phyloP scores from a whole-genome alignment of 2,797 vertebrate species.

The Enteromius trimaculatus region DNA sequence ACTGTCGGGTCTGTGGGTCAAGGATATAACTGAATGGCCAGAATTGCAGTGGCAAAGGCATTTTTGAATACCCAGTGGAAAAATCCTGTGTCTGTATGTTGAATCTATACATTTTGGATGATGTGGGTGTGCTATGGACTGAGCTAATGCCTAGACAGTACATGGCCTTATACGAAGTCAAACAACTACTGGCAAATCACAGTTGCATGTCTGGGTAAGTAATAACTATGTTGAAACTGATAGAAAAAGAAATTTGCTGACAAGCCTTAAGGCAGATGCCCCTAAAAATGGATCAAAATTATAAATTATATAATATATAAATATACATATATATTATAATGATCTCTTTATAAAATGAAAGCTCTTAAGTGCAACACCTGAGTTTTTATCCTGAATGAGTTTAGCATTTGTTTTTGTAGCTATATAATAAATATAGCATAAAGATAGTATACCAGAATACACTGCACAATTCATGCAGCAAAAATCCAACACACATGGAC shows the following conservation, averaged over 20 bases:
- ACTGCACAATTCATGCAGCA: constrained; percentile 1
- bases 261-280: neutral
- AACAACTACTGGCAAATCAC: neutral
- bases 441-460: neutral
- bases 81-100: neutral
- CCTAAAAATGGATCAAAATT: neutral
- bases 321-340: no score
- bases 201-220: neutral
- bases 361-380: neutral
- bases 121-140: neutral
- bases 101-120: neutral
- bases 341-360: neutral
- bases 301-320: no score
- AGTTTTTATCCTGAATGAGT: neutral
- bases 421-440: neutral
- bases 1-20: neutral
- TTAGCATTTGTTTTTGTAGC: no score
- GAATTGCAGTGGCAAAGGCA: neutral
- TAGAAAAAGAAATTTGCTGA: neutral
- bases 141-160: neutral
- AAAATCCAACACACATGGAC: neutral
- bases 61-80: neutral
- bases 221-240: neutral
- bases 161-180: neutral
- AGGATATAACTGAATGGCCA: neutral